These are phyloP conservation scores for Lophotis ruficrista DNA, from an alignment of 2,113 vertebrate species.

Conservation along the genomic window DNA sequence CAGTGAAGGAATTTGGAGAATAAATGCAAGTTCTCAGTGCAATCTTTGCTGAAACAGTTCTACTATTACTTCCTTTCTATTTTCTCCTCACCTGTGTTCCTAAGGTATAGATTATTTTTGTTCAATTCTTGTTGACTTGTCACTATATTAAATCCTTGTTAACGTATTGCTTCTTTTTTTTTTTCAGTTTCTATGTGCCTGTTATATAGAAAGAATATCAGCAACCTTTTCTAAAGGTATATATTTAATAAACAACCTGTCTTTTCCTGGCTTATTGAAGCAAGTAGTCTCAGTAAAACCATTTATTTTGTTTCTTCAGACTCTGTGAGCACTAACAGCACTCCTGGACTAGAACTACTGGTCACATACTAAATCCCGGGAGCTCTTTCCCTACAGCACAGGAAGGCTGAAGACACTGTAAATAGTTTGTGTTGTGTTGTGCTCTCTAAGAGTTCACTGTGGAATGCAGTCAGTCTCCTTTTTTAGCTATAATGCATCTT, in stretches of 20 bases:
- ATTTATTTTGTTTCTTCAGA: background rate
- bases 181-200: background rate
- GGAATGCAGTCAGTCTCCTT: background rate
- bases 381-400: background rate
- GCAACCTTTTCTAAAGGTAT: background rate
- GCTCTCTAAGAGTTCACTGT: background rate
- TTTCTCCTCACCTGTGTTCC: background rate
- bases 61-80: background rate
- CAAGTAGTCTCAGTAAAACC: background rate
- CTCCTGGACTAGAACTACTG: background rate
- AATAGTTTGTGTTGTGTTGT: background rate
- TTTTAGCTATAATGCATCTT: background rate
- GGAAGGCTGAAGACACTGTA: background rate
- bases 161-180: background rate
- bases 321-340: background rate
- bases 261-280: background rate
- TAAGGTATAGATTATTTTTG: background rate
- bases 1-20: background rate
- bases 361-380: background rate
- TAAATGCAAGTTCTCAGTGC: background rate
- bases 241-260: background rate
- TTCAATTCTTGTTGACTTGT: background rate
- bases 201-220: background rate
- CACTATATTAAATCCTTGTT: background rate
- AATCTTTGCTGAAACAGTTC: background rate